Evolutionary conservation across 2,113 vertebrate genomes (phyloP).

Genomic region (Chloebia gouldiae): DNA sequence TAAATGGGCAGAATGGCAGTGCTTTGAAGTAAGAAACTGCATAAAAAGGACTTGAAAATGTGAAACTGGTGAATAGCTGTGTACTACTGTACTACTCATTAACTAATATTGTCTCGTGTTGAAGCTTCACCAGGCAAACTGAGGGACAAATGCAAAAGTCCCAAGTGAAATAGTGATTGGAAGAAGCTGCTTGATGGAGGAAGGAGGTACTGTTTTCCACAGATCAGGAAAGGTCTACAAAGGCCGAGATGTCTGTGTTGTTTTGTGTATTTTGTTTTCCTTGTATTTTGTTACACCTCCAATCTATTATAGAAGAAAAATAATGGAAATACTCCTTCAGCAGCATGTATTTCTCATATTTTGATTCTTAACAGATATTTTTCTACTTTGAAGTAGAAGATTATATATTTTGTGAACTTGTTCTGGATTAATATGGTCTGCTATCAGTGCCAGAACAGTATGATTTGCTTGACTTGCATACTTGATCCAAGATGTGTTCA

Average conservation of each 20-base stretch:
- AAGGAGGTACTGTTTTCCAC: neutral
- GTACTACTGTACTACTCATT: neutral
- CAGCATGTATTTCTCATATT: neutral
- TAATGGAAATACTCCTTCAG: neutral
- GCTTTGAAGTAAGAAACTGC: neutral
- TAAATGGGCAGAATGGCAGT: neutral
- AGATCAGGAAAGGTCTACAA: neutral
- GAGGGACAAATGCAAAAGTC: neutral
- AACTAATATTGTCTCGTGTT: neutral
- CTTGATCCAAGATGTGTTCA: constrained; percentile 12
- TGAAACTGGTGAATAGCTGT: neutral
- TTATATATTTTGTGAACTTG: constrained; percentile 29
- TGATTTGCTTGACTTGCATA: neutral
- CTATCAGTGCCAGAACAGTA: constrained; percentile 12
- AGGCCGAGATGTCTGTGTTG: neutral
- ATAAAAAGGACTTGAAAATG: neutral
- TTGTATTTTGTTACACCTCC: neutral
- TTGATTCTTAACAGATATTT: neutral
- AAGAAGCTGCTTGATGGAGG: neutral
- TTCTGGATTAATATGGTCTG: constrained; percentile 10
- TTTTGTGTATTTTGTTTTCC: neutral
- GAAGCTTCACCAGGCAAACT: neutral
- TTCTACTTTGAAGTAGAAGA: neutral
- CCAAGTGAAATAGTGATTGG: neutral
- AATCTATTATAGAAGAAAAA: neutral